A percentile compares a stretch with the other conserved stretches of the same genome.
Evolutionary conservation across 2,113 vertebrate species (phyloP).

Genomic region (Xiphophorus couchianus): DNA sequence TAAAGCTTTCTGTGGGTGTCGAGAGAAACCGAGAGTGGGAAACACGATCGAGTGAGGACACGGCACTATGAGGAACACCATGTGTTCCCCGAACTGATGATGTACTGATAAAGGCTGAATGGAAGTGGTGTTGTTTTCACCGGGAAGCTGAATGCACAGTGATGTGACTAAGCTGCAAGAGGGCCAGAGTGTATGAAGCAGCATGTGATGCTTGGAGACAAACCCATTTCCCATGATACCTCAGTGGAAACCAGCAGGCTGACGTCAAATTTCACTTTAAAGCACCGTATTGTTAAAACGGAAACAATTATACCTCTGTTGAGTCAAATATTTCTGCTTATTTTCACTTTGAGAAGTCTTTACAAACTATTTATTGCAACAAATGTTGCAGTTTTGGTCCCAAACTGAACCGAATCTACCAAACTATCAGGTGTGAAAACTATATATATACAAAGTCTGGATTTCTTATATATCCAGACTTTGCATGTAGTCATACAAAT

Average conservation of each 20-base stretch:
- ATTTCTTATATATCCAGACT: no score
- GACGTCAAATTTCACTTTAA: not conserved
- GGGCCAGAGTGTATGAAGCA: slow-evolving; percentile 26
- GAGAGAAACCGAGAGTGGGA: slow-evolving; percentile 15
- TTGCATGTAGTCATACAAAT: no score
- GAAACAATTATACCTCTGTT: not conserved
- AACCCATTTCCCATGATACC: slow-evolving; percentile 42
- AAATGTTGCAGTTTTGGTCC: no score
- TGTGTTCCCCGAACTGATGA: slow-evolving; percentile 54
- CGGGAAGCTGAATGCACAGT: slow-evolving; percentile 35
- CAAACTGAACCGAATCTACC: no score
- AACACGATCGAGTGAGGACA: slow-evolving; percentile 37
- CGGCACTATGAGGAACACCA: slow-evolving; percentile 33
- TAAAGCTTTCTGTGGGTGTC: not conserved
- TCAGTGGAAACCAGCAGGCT: slow-evolving; percentile 4
- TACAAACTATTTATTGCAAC: not conserved
- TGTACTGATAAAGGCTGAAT: slow-evolving; percentile 65
- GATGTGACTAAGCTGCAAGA: slow-evolving; percentile 29
- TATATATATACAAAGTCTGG: no score
- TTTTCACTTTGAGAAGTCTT: not conserved
- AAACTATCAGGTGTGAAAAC: no score
- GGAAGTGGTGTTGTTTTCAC: slow-evolving; percentile 56
- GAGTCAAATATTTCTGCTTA: not conserved
- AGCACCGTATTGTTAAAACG: not conserved
- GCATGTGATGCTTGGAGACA: slow-evolving; percentile 44